A percentile compares a stretch with the other conserved stretches of the same genome.
These are phyloP conservation scores for Ursus arctos DNA, from an alignment of 2,113 vertebrate genomes.

Conservation along the genomic window DNA sequence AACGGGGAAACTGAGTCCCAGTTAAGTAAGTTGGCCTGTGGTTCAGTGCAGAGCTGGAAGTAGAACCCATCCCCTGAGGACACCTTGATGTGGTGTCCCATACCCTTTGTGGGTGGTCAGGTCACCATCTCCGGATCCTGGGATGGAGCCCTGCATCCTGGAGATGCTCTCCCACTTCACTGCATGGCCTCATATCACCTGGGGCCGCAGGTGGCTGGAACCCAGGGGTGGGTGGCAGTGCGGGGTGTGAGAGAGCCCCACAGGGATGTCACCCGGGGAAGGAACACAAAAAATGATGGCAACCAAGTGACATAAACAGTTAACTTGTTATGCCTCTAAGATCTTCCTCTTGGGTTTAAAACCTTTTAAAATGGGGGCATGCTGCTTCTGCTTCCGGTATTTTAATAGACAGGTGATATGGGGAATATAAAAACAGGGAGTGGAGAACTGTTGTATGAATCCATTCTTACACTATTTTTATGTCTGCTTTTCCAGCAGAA, in stretches of 20 bases:
- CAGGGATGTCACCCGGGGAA: no score
- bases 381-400: background rate
- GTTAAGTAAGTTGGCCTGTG: no score
- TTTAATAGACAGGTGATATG: background rate
- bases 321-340: background rate
- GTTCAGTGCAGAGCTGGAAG: background rate
- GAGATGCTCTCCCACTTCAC: background rate
- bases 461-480: background rate
- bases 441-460: background rate
- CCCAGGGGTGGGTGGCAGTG: background rate
- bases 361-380: background rate
- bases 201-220: background rate
- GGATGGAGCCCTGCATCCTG: no score
- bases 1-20: background rate
- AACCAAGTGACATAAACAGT: background rate
- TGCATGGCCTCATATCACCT: accelerated
- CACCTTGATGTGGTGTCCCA: accelerated
- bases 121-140: no score
- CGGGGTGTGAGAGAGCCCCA: no score
- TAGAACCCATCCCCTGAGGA: background rate
- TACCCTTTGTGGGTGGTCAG: no score
- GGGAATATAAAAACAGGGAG: background rate
- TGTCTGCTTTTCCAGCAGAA: slow-evolving; percentile 8
- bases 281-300: background rate
- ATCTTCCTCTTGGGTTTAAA: background rate